phyloP scores from a whole-genome alignment of 2,888 invertebrate genomes.

The Stenolophus ochropezus region DNA sequence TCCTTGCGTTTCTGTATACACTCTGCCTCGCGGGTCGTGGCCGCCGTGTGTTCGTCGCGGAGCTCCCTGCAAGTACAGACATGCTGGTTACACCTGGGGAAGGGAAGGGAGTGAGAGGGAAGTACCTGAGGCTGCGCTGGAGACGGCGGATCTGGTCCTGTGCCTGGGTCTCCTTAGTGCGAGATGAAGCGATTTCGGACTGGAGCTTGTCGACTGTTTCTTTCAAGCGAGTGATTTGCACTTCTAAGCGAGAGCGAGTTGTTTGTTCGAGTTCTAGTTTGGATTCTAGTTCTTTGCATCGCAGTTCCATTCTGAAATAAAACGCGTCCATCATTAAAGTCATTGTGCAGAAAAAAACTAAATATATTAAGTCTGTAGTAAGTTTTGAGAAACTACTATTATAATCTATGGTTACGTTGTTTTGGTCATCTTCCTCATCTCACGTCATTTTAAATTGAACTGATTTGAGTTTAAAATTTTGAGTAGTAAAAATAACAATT shows the following conservation, averaged over 20 bases:
- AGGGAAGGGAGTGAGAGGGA: too few relatives aligned
- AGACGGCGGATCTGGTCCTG: slow-evolving; percentile 87
- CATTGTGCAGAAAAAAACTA: too few relatives aligned
- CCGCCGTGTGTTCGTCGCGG: slow-evolving; percentile 85
- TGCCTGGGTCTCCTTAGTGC: slow-evolving; percentile 83
- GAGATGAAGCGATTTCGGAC: slow-evolving; percentile 82
- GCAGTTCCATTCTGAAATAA: slow-evolving; percentile 82
- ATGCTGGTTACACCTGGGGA: too few relatives aligned
- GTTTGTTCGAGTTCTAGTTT: slow-evolving; percentile 93
- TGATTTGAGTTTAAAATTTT: too few relatives aligned
- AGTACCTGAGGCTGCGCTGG: slow-evolving; percentile 78
- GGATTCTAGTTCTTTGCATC: slow-evolving; percentile 92
- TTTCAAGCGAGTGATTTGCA: slow-evolving; percentile 80
- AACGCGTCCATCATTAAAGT: too few relatives aligned
- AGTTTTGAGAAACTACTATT: too few relatives aligned
- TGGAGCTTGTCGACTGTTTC: slow-evolving; percentile 84
- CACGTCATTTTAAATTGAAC: too few relatives aligned
- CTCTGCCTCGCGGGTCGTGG: slow-evolving; percentile 85
- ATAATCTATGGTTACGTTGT: too few relatives aligned
- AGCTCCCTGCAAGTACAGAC: slow-evolving; percentile 76
- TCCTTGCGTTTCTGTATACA: slow-evolving; percentile 83
- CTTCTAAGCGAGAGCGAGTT: slow-evolving; percentile 90
- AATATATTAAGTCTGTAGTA: too few relatives aligned
- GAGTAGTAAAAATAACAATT: too few relatives aligned
- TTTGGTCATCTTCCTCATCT: too few relatives aligned